A percentile compares a stretch with the other conserved stretches of the same genome.
phyloP scores from a whole-genome alignment of 2,113 vertebrate genomes.

The Apeltes quadracus region DNA sequence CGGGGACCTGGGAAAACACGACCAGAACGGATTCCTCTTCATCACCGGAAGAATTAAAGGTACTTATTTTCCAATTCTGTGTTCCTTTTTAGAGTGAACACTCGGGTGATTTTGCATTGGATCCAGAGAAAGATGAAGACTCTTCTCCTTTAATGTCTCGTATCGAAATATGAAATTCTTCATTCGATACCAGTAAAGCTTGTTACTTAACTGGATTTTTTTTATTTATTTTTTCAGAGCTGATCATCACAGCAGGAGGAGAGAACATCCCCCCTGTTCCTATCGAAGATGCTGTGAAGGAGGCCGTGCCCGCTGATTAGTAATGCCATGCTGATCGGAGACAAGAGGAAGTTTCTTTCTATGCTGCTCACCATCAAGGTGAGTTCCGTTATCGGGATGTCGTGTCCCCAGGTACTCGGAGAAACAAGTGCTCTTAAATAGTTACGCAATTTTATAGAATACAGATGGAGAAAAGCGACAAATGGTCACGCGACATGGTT shows the following conservation, averaged over 20 bases:
- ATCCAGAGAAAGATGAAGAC: neutral
- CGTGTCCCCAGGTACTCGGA: neutral
- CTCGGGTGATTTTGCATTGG: neutral
- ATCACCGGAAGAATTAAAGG: conserved; percentile 96
- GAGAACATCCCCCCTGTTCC: conserved; percentile 90
- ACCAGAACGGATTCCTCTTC: conserved; percentile 86
- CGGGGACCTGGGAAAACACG: conserved; percentile 88
- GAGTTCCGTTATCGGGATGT: neutral
- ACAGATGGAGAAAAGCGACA: neutral
- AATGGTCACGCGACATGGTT: neutral
- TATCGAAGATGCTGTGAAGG: conserved; percentile 88
- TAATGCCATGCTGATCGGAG: conserved; percentile 90
- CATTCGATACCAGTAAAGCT: neutral
- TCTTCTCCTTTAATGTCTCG: neutral
- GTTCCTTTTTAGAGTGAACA: neutral
- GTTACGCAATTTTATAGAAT: neutral
- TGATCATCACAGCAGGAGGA: conserved; percentile 92
- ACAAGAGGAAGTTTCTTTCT: conserved; percentile 89
- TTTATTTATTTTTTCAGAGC: conserved; percentile 82
- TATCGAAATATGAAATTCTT: neutral
- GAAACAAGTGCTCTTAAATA: neutral
- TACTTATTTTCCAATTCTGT: conserved; percentile 39
- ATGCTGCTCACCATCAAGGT: conserved; percentile 94
- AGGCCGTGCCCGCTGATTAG: conserved; percentile 89
- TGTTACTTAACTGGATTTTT: neutral